Conservation (phyloP, 2,888 invertebrate species). For the Eristalis pertinax region DNA sequence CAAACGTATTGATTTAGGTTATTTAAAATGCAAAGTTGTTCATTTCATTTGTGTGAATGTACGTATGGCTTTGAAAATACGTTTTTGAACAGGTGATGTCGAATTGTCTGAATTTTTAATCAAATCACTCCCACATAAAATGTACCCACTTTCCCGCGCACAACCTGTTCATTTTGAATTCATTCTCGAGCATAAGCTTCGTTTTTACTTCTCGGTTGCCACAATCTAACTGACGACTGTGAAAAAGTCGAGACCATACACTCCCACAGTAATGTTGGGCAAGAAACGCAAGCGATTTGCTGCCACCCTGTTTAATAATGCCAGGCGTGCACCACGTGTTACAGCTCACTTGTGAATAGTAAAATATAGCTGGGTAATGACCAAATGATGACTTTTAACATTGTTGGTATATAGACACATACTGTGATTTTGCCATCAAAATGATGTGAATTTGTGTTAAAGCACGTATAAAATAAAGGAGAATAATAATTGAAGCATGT, state of each 20-base stretch:
- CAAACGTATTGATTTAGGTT: background rate
- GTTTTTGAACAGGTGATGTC: conserved; percentile 64
- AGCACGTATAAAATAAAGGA: conserved; percentile 69
- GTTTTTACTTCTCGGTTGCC: conserved; percentile 4
- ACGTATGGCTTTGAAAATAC: conserved; percentile 65
- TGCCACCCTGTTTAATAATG: conserved; percentile 73
- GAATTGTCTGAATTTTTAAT: conserved; percentile 60
- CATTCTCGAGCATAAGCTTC: conserved; percentile 55
- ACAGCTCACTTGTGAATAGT: conserved; percentile 74
- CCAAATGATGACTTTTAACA: conserved; percentile 74
- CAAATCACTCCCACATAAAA: conserved; percentile 24
- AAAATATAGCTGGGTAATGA: conserved; percentile 73
- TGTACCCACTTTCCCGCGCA: background rate
- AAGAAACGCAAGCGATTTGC: conserved; percentile 16
- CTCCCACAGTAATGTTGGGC: background rate
- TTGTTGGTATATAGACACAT: conserved; percentile 73
- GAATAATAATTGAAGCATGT: conserved; percentile 71
- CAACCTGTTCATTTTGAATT: conserved; percentile 67
- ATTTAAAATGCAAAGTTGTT: background rate
- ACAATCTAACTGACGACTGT: conserved; percentile 31
- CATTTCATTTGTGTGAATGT: conserved; percentile 53
- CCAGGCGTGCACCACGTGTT: conserved; percentile 73
- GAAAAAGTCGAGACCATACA: background rate
- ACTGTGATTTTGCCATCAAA: conserved; percentile 70
- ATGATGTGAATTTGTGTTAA: conserved; percentile 71